These are phyloP conservation scores for Palythoa grandiflora DNA, from an alignment of 92 coral and sea anemone species.

Conservation along the genomic window DNA sequence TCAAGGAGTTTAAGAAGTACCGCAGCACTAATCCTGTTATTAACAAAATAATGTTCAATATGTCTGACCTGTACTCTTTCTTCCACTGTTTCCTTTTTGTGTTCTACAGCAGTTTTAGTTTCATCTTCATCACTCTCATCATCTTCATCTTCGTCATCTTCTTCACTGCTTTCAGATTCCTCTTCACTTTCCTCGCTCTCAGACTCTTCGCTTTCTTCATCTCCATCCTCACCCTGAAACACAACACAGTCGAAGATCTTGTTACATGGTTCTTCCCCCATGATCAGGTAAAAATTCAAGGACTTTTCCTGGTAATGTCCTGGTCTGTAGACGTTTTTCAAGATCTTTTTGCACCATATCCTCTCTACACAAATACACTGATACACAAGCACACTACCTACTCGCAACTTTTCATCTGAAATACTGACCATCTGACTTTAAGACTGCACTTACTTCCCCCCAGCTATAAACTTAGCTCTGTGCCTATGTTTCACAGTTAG, in stretches of 20 bases:
- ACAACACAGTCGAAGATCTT: background rate
- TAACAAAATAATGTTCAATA: background rate
- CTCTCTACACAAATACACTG: no score
- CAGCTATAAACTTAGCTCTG: no score
- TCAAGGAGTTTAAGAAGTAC: no score
- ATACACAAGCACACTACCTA: no score
- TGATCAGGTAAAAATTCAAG: background rate
- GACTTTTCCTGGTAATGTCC: background rate
- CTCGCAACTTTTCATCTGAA: no score
- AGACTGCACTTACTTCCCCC: no score
- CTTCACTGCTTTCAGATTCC: constrained; percentile 70
- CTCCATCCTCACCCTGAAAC: constrained; percentile 28
- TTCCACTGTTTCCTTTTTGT: constrained; percentile 65
- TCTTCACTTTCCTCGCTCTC: constrained; percentile 78
- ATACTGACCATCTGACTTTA: no score
- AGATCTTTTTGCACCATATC: no score
- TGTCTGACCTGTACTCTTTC: constrained; percentile 76
- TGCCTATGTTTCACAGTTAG: no score
- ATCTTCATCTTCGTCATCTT: constrained; percentile 64
- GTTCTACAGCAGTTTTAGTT: constrained; percentile 54
- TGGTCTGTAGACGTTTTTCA: background rate
- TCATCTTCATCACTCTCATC: constrained; percentile 69
- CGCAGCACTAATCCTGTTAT: background rate
- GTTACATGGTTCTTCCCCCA: background rate
- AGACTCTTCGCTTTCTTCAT: constrained; percentile 65